Evolutionary conservation across 2,797 vertebrate species (phyloP), one percentile per base, ranked within the genome.

Genomic region (Neopelma chrysocephalum): DNA sequence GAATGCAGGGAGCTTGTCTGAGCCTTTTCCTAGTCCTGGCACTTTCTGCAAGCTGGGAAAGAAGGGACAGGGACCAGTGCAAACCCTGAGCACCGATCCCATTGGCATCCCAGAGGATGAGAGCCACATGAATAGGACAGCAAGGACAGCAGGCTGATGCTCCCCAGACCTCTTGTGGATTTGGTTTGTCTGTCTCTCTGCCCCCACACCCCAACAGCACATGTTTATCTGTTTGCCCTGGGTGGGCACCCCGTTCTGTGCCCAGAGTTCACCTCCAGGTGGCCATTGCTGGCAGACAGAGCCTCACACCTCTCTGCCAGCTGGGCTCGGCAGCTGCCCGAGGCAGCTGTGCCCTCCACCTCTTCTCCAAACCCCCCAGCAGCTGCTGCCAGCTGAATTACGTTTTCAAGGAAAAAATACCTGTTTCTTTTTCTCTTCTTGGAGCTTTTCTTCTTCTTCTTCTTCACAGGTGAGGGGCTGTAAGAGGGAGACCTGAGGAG

Each of bases 381-480:
- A 53, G 29, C 36, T 3, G 0, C 12, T 76, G n/a, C 71, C 29
- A 13, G 32, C 0, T 0, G 9, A 80, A 82, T 62, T 12, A 29
- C 0, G 1, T 58, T 72, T 50, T 45, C 27, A 15, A 56, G 14
- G 8, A 16, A 26, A 27, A 62, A 34, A 38, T 98, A 99, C 99
- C 99, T 99, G 96, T 98, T 99, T 90, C 98, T 98, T 96, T 99
- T 99, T 97, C 98, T 98, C 91, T 98, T 99, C 98, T 99, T 99
- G 42, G 99, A 99, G 97, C 98, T 99, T 98, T 99, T 99, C 98
- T 99, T 99, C 90, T 99, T 99, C 97, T 99, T 99, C 96, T 99
- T 99, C 98, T 98, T 99, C 81, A 98, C 98, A 11, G 99, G 99
- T 0, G 98, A 99, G 78, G 98, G 98, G 96, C 99, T 99, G 71